Evolutionary conservation across 2,888 invertebrate species (phyloP).

Genomic region (Mystacides longicornis): DNA sequence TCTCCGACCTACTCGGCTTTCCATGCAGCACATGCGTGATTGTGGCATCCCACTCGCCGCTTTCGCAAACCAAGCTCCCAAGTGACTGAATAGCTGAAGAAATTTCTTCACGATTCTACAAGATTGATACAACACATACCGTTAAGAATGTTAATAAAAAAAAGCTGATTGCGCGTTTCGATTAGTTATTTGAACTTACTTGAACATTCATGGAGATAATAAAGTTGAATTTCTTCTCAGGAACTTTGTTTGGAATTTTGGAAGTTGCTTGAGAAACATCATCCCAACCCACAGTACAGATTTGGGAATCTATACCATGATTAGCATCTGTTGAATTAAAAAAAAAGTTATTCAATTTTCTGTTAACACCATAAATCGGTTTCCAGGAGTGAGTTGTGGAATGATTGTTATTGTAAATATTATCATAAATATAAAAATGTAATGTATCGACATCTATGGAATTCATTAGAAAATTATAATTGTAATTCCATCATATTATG

Average conservation of each 20-base stretch:
- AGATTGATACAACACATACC: not conserved
- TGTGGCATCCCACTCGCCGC: slow-evolving; percentile 49
- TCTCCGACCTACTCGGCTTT: slow-evolving; percentile 74
- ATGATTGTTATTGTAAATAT: too few relatives aligned
- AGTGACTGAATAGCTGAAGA: slow-evolving; percentile 49
- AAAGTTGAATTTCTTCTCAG: slow-evolving; percentile 33
- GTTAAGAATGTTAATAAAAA: not conserved
- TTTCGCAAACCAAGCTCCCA: slow-evolving; percentile 58
- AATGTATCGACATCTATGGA: too few relatives aligned
- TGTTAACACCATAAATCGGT: too few relatives aligned
- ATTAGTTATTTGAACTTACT: slow-evolving; percentile 32
- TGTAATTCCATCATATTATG: too few relatives aligned
- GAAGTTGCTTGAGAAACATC: slow-evolving; percentile 40
- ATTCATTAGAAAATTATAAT: too few relatives aligned
- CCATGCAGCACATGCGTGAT: slow-evolving; percentile 74
- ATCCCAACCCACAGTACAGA: slow-evolving; percentile 67
- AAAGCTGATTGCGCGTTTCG: not conserved
- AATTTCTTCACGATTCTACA: slow-evolving; percentile 47
- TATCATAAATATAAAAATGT: too few relatives aligned
- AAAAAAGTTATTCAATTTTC: too few relatives aligned
- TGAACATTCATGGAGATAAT: slow-evolving; percentile 47
- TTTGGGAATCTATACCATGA: slow-evolving; percentile 41
- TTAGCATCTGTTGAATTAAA: slow-evolving; percentile 8
- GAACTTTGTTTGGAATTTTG: not conserved
- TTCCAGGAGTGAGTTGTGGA: too few relatives aligned